Evolutionary conservation across 2,888 invertebrate genomes (phyloP).

Genomic region (Ceratothoa steindachneri): DNA sequence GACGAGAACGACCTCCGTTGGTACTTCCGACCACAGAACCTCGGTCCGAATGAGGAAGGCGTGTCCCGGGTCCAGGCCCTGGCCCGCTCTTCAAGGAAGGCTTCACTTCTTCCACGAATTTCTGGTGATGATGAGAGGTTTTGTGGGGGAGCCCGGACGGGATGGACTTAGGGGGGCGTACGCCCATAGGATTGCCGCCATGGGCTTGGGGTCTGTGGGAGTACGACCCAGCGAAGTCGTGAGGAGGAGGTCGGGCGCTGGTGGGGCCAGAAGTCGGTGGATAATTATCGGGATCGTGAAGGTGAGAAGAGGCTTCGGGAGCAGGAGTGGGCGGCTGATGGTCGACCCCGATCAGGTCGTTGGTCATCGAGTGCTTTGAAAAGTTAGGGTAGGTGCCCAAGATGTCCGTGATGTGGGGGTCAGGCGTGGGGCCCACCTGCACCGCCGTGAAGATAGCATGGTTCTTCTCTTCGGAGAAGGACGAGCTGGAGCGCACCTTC

Average conservation of each 20-base stretch:
- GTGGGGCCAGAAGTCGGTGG: background rate
- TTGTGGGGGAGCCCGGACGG: constrained; percentile 18
- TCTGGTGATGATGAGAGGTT: constrained; percentile 22
- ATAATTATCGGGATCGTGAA: constrained; percentile 19
- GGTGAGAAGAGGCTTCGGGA: background rate
- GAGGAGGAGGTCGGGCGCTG: background rate
- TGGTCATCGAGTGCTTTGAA: background rate
- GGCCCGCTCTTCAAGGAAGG: constrained; percentile 30
- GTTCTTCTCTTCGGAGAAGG: background rate
- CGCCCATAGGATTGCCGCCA: background rate
- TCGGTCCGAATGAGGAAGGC: background rate
- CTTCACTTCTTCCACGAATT: constrained; percentile 29
- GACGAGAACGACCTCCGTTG: constrained; percentile 6
- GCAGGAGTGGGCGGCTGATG: constrained; percentile 27
- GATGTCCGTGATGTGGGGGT: background rate
- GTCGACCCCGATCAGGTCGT: constrained; percentile 15
- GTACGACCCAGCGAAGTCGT: background rate
- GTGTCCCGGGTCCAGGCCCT: constrained; percentile 27
- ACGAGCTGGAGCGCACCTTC: background rate
- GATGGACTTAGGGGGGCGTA: constrained; percentile 14
- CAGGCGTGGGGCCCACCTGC: background rate
- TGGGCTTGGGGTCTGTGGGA: background rate
- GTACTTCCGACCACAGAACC: background rate
- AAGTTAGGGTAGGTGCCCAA: background rate
- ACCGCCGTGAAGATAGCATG: background rate